These are phyloP conservation scores for Phortica variegata DNA, from an alignment of 1,140 invertebrate genomes.

Conservation along the genomic window DNA sequence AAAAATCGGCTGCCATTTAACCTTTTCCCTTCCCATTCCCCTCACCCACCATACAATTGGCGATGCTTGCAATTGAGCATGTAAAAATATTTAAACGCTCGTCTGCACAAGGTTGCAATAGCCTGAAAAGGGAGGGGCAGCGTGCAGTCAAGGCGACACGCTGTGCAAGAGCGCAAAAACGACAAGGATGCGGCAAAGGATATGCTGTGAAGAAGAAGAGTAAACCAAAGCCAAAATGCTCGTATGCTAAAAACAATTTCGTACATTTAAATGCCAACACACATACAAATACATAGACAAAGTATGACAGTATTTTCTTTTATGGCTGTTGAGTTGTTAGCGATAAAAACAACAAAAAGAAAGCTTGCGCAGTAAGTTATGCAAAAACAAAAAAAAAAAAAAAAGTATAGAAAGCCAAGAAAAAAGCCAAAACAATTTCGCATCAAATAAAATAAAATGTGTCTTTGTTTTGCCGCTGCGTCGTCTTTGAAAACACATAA, in stretches of 20 bases:
- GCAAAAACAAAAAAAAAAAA: too few relatives aligned
- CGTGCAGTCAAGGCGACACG: constrained; percentile 12
- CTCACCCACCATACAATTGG: too few relatives aligned
- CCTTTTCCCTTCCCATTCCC: too few relatives aligned
- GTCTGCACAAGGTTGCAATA: constrained; percentile 2
- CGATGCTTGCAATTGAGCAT: constrained; percentile 12
- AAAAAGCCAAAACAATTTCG: too few relatives aligned
- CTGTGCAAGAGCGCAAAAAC: constrained; percentile 1
- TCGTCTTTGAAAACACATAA: constrained; percentile 44
- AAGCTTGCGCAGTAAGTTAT: too few relatives aligned
- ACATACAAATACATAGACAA: constrained; percentile 25
- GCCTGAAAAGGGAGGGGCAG: too few relatives aligned
- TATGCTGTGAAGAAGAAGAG: too few relatives aligned
- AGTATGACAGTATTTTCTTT: constrained; percentile 29
- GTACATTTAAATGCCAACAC: constrained; percentile 45
- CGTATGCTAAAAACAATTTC: constrained; percentile 40
- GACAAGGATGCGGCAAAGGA: constrained; percentile 27
- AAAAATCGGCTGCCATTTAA: too few relatives aligned
- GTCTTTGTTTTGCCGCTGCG: constrained; percentile 41
- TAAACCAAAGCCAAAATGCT: too few relatives aligned
- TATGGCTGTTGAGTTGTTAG: too few relatives aligned
- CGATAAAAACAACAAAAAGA: too few relatives aligned
- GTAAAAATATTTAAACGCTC: constrained; percentile 18
- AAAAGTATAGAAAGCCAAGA: too few relatives aligned
- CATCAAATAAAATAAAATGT: constrained; percentile 39